Evolutionary conservation across 2,888 invertebrate genomes (phyloP).

Genomic region (Agonopterix heracliana): DNA sequence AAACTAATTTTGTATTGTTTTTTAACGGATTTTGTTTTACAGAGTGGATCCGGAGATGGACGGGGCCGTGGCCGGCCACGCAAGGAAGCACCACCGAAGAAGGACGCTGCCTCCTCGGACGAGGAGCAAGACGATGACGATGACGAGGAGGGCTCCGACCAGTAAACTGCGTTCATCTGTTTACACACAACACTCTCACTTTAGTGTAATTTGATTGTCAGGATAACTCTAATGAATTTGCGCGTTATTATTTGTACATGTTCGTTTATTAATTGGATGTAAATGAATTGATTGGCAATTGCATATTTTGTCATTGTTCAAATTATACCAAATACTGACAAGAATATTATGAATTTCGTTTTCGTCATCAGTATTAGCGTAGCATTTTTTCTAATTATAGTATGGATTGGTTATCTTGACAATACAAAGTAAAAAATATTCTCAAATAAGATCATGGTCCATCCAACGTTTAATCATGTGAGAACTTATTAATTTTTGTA

Average conservation of each 20-base stretch:
- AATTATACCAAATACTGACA: too few relatives aligned
- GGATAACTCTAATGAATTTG: conserved; percentile 43
- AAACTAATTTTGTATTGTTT: neutral
- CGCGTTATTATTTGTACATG: conserved; percentile 5
- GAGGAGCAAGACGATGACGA: conserved; percentile 72
- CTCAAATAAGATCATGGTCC: conserved; percentile 46
- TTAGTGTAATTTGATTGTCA: conserved; percentile 70
- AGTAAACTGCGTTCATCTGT: conserved; percentile 51
- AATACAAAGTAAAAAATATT: conserved; percentile 40
- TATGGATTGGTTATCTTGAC: conserved; percentile 54
- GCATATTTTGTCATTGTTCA: too few relatives aligned
- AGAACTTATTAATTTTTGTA: conserved; percentile 3
- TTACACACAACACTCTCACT: conserved; percentile 45
- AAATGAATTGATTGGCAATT: neutral
- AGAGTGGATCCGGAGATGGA: conserved; percentile 59
- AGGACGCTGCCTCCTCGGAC: conserved; percentile 66
- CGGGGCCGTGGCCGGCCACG: conserved; percentile 68
- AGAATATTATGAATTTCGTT: too few relatives aligned
- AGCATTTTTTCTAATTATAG: conserved; percentile 19
- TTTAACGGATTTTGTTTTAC: conserved; percentile 9
- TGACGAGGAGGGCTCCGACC: conserved; percentile 71
- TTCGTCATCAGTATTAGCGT: too few relatives aligned
- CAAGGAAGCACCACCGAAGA: conserved; percentile 66
- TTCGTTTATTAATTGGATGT: conserved; percentile 1
- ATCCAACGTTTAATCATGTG: conserved; percentile 57